Conservation (phyloP, 1,140 invertebrate genomes). For the Bombus waltoni region DNA sequence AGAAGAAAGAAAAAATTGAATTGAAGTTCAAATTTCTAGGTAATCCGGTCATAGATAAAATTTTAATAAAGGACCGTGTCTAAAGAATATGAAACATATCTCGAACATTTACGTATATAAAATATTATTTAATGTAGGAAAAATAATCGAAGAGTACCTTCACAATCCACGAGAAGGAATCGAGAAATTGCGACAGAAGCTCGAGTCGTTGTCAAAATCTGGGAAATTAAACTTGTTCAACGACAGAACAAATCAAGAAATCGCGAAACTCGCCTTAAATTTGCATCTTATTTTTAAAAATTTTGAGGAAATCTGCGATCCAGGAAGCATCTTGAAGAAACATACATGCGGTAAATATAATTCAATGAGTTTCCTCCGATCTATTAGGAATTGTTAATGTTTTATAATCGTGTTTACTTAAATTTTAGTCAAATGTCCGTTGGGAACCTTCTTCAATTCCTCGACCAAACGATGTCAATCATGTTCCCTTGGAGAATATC, state of each 20-base stretch:
- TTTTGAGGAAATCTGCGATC: slow-evolving; percentile 67
- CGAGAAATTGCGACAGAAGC: slow-evolving; percentile 65
- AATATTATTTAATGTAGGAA: slow-evolving; percentile 55
- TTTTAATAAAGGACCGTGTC: background rate
- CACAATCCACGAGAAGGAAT: slow-evolving; percentile 67
- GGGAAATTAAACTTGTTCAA: slow-evolving; percentile 69
- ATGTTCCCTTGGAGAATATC: slow-evolving; percentile 86
- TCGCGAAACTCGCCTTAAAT: slow-evolving; percentile 70
- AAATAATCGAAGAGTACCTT: slow-evolving; percentile 69
- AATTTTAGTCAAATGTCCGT: slow-evolving; percentile 85
- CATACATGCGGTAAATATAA: slow-evolving; percentile 70
- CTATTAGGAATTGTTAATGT: background rate
- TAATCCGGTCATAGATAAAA: slow-evolving; percentile 29
- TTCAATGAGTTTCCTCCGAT: background rate
- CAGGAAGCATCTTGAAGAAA: slow-evolving; percentile 71
- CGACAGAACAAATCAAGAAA: slow-evolving; percentile 69
- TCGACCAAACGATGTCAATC: slow-evolving; percentile 83
- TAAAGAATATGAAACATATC: background rate
- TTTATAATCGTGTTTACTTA: background rate
- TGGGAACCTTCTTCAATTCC: slow-evolving; percentile 86
- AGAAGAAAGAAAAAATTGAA: slow-evolving; percentile 68
- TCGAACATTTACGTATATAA: background rate
- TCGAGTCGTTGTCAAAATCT: slow-evolving; percentile 58
- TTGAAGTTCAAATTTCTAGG: slow-evolving; percentile 75
- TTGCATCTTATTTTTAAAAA: slow-evolving; percentile 68